These are phyloP conservation scores for Eretmochelys imbricata DNA, from an alignment of 2,113 vertebrate species.

Conservation along the genomic window DNA sequence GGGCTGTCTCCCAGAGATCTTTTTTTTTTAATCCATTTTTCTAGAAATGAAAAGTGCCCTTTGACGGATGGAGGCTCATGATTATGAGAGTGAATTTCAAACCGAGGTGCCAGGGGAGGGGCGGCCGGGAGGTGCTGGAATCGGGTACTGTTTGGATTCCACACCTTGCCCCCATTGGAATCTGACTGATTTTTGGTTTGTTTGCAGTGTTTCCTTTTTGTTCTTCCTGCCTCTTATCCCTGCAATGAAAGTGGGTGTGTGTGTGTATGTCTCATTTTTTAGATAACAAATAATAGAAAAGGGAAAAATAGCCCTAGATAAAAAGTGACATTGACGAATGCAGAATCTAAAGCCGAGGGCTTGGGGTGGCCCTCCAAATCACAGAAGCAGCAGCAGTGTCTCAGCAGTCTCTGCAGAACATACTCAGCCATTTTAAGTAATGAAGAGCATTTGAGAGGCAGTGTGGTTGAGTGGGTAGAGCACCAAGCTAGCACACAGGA, in stretches of 20 bases:
- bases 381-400: accelerated
- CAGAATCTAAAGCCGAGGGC: background rate
- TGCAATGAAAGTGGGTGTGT: background rate
- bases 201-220: background rate
- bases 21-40: background rate
- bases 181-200: background rate
- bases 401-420: background rate
- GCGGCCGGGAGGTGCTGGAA: too few relatives aligned
- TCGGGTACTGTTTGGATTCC: background rate
- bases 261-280: background rate
- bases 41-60: background rate
- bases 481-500: background rate
- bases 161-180: background rate
- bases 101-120: background rate
- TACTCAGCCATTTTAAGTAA: background rate
- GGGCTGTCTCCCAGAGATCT: background rate
- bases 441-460: background rate
- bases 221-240: background rate
- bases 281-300: background rate
- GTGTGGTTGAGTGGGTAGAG: background rate
- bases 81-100: background rate
- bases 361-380: background rate
- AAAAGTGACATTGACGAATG: background rate
- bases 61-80: background rate
- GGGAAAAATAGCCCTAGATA: background rate